Evolutionary conservation across 2,113 vertebrate genomes (phyloP).

Genomic region (Varanus komodoensis): DNA sequence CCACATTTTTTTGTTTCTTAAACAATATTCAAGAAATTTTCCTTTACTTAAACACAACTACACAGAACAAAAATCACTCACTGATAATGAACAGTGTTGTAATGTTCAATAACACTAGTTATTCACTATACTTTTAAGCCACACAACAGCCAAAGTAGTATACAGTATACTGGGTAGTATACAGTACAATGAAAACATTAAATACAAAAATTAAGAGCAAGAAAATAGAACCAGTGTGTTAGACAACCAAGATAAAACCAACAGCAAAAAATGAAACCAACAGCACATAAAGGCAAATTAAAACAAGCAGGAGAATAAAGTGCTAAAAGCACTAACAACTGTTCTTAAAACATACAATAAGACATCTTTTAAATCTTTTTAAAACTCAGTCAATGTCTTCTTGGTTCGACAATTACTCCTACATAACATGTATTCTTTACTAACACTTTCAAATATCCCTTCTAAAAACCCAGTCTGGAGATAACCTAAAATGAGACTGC

Average conservation of each 20-base stretch:
- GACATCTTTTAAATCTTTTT: slow-evolving; percentile 6
- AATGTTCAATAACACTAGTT: not conserved
- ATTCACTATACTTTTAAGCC: too few relatives aligned
- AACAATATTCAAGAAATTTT: slow-evolving; percentile 10
- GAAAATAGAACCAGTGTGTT: too few relatives aligned
- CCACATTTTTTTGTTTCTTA: slow-evolving; percentile 35
- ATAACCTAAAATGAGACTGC: slow-evolving; percentile 31
- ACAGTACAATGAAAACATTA: too few relatives aligned
- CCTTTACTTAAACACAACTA: not conserved
- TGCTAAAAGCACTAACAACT: too few relatives aligned
- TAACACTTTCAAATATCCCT: slow-evolving; percentile 26
- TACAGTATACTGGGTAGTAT: too few relatives aligned
- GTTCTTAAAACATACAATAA: not conserved
- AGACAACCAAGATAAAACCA: too few relatives aligned
- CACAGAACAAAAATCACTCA: not conserved
- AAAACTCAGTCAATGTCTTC: not conserved
- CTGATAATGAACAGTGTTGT: slow-evolving; percentile 11
- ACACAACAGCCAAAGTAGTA: too few relatives aligned
- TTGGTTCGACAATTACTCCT: not conserved
- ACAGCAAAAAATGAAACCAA: too few relatives aligned
- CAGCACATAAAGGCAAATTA: too few relatives aligned
- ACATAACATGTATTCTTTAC: slow-evolving; percentile 8
- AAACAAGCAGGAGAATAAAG: too few relatives aligned
- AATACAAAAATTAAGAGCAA: too few relatives aligned
- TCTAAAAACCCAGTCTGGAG: slow-evolving; percentile 19